A percentile compares a stretch with the other conserved stretches of the same genome.
phyloP scores from a whole-genome alignment of 2,113 vertebrate genomes.

The Hippocampus barbouri region DNA sequence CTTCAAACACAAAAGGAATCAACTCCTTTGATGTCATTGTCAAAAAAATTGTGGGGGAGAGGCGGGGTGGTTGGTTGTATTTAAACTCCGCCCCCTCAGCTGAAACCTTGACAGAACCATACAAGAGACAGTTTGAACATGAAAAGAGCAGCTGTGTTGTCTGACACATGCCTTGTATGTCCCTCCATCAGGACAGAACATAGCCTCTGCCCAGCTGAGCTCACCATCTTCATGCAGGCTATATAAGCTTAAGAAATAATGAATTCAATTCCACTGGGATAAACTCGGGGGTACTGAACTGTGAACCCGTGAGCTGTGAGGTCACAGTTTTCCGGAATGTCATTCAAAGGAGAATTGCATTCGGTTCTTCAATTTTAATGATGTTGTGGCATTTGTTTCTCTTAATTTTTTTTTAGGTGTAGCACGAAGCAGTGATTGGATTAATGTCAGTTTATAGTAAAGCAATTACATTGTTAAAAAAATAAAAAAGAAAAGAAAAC shows the following conservation, averaged over 20 bases:
- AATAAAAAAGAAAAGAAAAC: neutral
- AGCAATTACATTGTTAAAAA: neutral
- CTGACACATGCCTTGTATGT: conserved; percentile 53
- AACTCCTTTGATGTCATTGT: conserved; percentile 76
- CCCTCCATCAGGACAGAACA: conserved; percentile 38
- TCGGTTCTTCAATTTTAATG: neutral
- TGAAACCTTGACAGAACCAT: conserved; percentile 64
- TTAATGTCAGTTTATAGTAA: neutral
- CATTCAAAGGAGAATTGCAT: neutral
- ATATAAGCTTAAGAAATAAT: neutral
- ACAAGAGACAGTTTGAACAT: conserved; percentile 68
- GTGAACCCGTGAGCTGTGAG: neutral
- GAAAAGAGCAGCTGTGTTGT: conserved; percentile 71
- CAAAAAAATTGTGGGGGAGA: conserved; percentile 66
- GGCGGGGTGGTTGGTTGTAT: conserved; percentile 28
- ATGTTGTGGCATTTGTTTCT: neutral
- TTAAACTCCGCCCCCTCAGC: conserved; percentile 68
- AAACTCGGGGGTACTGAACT: neutral
- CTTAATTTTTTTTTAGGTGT: neutral
- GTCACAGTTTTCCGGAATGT: neutral
- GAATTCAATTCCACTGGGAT: neutral
- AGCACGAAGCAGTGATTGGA: neutral
- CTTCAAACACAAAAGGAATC: conserved; percentile 75
- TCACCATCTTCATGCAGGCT: neutral
- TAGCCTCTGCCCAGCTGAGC: conserved; percentile 6